phyloP scores from a whole-genome alignment of 2,888 invertebrate species.

The Chrysopilus asiliformis region DNA sequence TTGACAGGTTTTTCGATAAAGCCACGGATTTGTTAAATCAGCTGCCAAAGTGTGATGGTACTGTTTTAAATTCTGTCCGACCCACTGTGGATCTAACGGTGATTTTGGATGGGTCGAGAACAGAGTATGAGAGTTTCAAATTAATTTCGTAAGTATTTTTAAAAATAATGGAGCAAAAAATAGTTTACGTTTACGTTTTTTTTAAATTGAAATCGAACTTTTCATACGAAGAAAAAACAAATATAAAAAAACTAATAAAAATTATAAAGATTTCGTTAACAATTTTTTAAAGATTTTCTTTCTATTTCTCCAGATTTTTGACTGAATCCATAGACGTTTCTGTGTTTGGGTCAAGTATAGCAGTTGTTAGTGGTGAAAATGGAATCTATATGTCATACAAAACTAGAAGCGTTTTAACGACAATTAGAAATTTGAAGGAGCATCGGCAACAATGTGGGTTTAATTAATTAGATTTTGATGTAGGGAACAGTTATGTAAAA shows the following conservation, averaged over 20 bases:
- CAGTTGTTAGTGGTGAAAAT: slow-evolving; percentile 47
- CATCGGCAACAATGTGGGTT: too few species aligned
- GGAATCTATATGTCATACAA: slow-evolving; percentile 47
- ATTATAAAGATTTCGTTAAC: too few species aligned
- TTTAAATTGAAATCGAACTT: too few species aligned
- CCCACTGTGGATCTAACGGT: slow-evolving; percentile 42
- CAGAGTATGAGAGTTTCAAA: slow-evolving; percentile 41
- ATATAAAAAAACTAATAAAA: too few species aligned
- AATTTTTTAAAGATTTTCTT: too few species aligned
- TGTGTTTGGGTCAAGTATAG: slow-evolving; percentile 44
- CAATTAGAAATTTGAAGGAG: too few species aligned
- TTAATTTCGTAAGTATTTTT: slow-evolving; percentile 43
- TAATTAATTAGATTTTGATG: too few species aligned
- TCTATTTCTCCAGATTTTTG: too few species aligned
- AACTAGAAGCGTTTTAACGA: slow-evolving; percentile 41
- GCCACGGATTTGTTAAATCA: slow-evolving; percentile 35
- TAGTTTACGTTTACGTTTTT: too few species aligned
- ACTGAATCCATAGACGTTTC: slow-evolving; percentile 45
- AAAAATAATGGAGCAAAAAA: too few species aligned
- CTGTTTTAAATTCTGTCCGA: slow-evolving; percentile 17
- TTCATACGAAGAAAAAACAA: too few species aligned
- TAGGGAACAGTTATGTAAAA: too few species aligned
- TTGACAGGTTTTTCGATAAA: slow-evolving; percentile 39
- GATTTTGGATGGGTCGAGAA: slow-evolving; percentile 46
- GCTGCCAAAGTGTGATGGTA: slow-evolving; percentile 12